phyloP scores from a whole-genome alignment of 2,797 vertebrate species.

The Anas bahamensis region DNA sequence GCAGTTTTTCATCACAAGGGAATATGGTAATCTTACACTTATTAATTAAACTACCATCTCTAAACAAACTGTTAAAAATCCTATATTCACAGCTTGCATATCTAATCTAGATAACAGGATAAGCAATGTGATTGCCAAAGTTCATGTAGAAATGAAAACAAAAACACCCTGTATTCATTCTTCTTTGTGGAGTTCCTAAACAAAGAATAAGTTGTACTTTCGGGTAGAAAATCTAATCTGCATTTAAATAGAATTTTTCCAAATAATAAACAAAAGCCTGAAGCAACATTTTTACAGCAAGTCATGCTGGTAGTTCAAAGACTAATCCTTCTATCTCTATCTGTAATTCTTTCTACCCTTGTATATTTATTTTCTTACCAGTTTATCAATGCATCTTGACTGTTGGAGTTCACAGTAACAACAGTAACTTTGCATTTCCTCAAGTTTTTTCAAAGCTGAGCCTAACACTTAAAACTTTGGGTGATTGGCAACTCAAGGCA shows the following conservation, averaged over 20 bases:
- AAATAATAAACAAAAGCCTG: constrained; percentile 73
- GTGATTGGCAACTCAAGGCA: neutral
- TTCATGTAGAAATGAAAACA: constrained; percentile 28
- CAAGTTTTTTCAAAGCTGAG: neutral
- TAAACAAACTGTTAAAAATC: constrained; percentile 23
- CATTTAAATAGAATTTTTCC: constrained; percentile 78
- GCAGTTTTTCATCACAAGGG: constrained; percentile 4
- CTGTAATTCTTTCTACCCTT: constrained; percentile 54
- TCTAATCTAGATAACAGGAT: constrained; percentile 52
- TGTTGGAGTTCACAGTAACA: neutral
- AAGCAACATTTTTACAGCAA: constrained; percentile 66
- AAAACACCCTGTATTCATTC: neutral
- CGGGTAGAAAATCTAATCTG: constrained; percentile 80
- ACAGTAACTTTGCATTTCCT: neutral
- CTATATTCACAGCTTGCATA: constrained; percentile 1
- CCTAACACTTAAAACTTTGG: neutral
- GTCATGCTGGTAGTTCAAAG: constrained; percentile 36
- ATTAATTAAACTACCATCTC: constrained; percentile 40
- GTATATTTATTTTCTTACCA: constrained; percentile 51
- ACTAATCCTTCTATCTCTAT: constrained; percentile 60
- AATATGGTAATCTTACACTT: constrained; percentile 4
- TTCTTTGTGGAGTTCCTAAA: constrained; percentile 16
- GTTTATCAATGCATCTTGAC: constrained; percentile 42
- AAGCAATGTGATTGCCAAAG: constrained; percentile 13
- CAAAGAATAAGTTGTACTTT: constrained; percentile 54